Percentiles rank a stretch among this genome's conserved stretches.
These are phyloP conservation scores for Hydrolagus colliei DNA, from an alignment of 2,797 vertebrate species.

Conservation along the genomic window DNA sequence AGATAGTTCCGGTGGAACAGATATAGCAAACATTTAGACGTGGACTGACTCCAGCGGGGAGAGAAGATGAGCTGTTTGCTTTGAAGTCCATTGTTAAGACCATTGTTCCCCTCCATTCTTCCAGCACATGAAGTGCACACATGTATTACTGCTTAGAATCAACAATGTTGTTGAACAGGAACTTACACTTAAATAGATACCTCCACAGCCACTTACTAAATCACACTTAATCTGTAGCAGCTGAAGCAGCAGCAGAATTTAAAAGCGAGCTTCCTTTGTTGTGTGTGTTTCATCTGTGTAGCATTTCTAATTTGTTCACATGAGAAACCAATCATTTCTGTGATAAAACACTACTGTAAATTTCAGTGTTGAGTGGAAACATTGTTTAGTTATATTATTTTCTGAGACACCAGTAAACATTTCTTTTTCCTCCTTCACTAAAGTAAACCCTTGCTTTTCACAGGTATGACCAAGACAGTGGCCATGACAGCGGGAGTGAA, in stretches of 20 bases:
- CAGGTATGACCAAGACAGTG: slow-evolving; percentile 93
- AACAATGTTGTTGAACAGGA: not conserved
- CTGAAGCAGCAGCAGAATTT: not conserved
- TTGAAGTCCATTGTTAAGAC: not conserved
- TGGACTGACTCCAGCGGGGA: not conserved
- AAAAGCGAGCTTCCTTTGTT: not conserved
- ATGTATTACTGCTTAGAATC: not conserved
- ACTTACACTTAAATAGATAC: not conserved
- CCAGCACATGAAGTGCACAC: not conserved
- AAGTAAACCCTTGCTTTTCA: slow-evolving; percentile 30
- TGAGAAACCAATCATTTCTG: not conserved
- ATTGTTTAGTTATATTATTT: no score
- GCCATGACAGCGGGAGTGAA: slow-evolving; percentile 94
- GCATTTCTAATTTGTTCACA: not conserved
- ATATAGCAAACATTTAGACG: not conserved
- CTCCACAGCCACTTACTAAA: not conserved
- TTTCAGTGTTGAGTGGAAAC: not conserved
- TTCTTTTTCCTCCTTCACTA: not conserved
- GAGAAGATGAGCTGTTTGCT: not conserved
- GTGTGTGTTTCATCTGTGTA: not conserved
- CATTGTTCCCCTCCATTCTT: not conserved
- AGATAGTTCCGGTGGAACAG: not conserved
- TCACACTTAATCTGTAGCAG: not conserved
- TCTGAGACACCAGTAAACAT: no score
- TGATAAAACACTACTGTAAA: not conserved